Evolutionary conservation across 1,140 invertebrate species (phyloP).

Genomic region (Pachyrhynchus sulphureomaculatus): DNA sequence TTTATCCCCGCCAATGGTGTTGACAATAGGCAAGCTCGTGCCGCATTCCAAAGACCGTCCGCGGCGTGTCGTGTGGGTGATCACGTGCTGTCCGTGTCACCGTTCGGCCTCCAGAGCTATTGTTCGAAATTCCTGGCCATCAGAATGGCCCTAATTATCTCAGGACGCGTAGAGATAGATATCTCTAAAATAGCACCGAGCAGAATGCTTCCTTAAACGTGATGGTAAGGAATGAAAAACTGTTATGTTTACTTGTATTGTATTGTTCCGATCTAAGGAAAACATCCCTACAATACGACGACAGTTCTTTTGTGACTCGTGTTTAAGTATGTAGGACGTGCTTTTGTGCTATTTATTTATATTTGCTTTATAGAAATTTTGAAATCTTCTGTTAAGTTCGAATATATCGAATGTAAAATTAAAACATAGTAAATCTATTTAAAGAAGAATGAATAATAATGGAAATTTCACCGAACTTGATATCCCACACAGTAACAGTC

Average conservation of each 20-base stretch:
- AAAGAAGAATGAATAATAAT: no score
- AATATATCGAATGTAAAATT: no score
- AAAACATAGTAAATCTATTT: no score
- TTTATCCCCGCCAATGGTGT: conserved; percentile 11
- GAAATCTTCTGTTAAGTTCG: no score
- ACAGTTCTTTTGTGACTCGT: conserved; percentile 17
- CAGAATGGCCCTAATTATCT: conserved; percentile 30
- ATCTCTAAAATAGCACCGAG: conserved; percentile 23
- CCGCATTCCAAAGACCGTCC: conserved; percentile 25
- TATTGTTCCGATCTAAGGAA: conserved; percentile 27
- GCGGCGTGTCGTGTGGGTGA: conserved; percentile 28
- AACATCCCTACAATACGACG: conserved; percentile 29
- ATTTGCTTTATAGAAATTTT: no score
- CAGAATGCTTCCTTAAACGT: conserved; percentile 33
- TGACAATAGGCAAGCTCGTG: conserved; percentile 26
- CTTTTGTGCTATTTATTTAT: neutral
- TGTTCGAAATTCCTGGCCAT: conserved; percentile 29
- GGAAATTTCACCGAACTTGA: no score
- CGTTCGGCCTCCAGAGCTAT: conserved; percentile 23
- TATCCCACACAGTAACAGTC: no score
- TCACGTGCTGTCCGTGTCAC: conserved; percentile 28
- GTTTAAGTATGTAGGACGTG: conserved; percentile 3
- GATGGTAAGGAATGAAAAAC: conserved; percentile 32
- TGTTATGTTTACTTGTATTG: conserved; percentile 30
- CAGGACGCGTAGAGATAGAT: conserved; percentile 14